Evolutionary conservation across 2,888 invertebrate genomes (phyloP).

Genomic region (Latheticus oryzae): DNA sequence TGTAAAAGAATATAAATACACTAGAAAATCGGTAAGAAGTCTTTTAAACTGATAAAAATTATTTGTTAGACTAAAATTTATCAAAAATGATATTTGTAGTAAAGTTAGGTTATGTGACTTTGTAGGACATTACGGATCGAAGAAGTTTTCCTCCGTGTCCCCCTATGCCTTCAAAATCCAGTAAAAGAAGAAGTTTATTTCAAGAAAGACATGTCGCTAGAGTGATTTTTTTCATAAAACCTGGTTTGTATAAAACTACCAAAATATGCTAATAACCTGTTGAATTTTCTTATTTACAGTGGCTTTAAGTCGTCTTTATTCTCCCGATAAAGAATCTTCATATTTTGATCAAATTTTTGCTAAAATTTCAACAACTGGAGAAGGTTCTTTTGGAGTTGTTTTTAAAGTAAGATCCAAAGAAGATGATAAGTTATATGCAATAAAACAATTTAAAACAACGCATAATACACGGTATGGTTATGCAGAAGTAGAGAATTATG

Average conservation of each 20-base stretch:
- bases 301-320: slow-evolving; percentile 60
- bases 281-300: slow-evolving; percentile 46
- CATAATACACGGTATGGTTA: slow-evolving; percentile 70
- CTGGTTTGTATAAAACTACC: too few species aligned
- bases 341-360: slow-evolving; percentile 79
- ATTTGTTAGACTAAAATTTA: too few species aligned
- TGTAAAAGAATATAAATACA: slow-evolving; percentile 12
- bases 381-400: slow-evolving; percentile 82
- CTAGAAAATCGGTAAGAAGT: slow-evolving; percentile 21
- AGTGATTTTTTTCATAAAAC: slow-evolving; percentile 48
- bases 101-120: slow-evolving; percentile 41
- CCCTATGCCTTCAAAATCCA: slow-evolving; percentile 47
- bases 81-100: slow-evolving; percentile 35
- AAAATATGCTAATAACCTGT: too few species aligned
- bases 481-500: slow-evolving; percentile 77
- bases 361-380: slow-evolving; percentile 73
- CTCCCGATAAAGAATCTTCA: slow-evolving; percentile 60
- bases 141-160: slow-evolving; percentile 48
- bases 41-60: too few species aligned
- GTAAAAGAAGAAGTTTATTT: slow-evolving; percentile 44
- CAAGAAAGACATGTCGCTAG: slow-evolving; percentile 38
- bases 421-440: slow-evolving; percentile 76
- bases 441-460: slow-evolving; percentile 75
- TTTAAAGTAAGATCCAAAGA: slow-evolving; percentile 75
- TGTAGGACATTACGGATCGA: slow-evolving; percentile 18